Base-by-base conservation (phyloP, 2,888 invertebrate species). In the Bimastos eiseni region DNA sequence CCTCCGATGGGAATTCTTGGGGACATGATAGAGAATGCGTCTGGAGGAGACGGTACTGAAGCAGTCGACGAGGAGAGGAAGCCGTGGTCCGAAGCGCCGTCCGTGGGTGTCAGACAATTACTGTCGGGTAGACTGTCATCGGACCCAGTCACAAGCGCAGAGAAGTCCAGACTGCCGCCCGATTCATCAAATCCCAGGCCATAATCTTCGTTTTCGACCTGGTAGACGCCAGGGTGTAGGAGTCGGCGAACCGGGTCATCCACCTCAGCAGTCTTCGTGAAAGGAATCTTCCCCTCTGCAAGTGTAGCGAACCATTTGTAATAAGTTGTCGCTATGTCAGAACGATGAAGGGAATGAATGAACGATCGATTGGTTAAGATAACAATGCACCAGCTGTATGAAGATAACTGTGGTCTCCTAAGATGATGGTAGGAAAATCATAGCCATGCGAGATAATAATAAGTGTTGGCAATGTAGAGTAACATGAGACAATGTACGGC, bases 1-100 rank as follows among this genome's bases (percentile, higher is more conserved):
- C 0, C 98, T 98, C 94, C 98, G 98, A 91, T 99, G 96, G 94
- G 99, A 99, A 95, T 99, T 99, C 95, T 98, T 98, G 95, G 98
- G 97, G 93, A 99, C 98, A 93, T 99, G 96, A 89, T 21, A 33
- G 89, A 89, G 33, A 44, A 44, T 17, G 89, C 24, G 3, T 33
- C 89, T 5, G 44, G 44, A 41, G 44, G 44, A 37, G 89, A 89
- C 33, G 89, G 34, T 19, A 30, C 89, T 89, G 44, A 89, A 70
- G 70, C 70, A n/a, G 70, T n/a, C 6, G 33, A 36, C 33, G 89
- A 30, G 19, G 11, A 6, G 37, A 49, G 0, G 21, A 21, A 8
- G 41, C 24, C 30, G n/a, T 3, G 89, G 33, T 49, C 49, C 19
- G 44, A 37, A 44, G 41, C 33, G 41, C 44, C 36, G 1, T 86